Evolutionary conservation across 2,888 invertebrate species (phyloP), one percentile per base, ranked within the genome.

Genomic region (Metellina segmentata): DNA sequence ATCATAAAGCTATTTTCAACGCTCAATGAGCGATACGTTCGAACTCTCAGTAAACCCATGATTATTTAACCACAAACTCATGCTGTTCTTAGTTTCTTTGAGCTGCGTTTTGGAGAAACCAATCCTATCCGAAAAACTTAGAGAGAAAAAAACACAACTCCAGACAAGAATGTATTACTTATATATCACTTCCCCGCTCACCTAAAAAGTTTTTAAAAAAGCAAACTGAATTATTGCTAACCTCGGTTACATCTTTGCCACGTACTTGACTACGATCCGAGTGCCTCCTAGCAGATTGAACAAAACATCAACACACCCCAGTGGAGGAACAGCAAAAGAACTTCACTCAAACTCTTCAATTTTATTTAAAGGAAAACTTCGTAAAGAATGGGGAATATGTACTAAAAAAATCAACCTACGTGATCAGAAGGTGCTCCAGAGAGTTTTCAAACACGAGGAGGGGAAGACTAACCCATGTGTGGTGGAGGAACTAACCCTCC

Each of bases 291-390:
- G 20, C 75, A 90, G 74, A 79, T 87, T 70, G 78, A 78, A 87
- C 69, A 91, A 91, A 91, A 83, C 79, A 83, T 86, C 86, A 86
- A 90, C 86, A 90, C 90, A 70, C 82, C n/a, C 75, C 34, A 51
- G 49, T n/a, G 69, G 51, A 72, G 49, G 48, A 86, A 86, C 81
- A 81, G 81, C 79, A 81, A 88, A 88, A 81, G 51, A 91, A 91
- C 87, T 82, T 70, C 77, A 83, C 91, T 87, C 86, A 91, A 91
- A 91, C 82, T 91, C 87, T 91, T 91, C 91, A 91, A 86, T 91
- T 91, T 87, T 91, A 86, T 86, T 87, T 81, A 87, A 91, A 81
- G 79, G 87, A 82, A 91, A 91, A 91, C 82, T 87, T 78, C n/a
- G 69, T 81, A 86, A 81, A 75, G 70, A 81, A 81, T 74, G 52